These are phyloP conservation scores for Leptoteleia sp. DNA, from an alignment of 1,140 invertebrate species.

Conservation along the genomic window DNA sequence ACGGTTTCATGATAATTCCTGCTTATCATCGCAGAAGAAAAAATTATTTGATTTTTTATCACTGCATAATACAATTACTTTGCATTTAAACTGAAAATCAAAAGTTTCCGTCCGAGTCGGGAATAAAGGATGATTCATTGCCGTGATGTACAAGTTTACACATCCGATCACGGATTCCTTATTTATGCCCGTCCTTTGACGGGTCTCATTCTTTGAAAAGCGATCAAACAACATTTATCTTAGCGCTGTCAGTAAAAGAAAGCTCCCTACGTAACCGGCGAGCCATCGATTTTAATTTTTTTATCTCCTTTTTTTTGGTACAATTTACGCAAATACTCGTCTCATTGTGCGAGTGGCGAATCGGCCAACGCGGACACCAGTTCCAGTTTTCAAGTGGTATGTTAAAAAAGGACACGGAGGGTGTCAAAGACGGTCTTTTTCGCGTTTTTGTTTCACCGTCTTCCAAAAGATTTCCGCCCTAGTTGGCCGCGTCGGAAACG, in stretches of 20 bases:
- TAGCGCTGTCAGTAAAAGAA: slow-evolving; percentile 11
- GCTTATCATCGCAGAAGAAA: too few relatives aligned
- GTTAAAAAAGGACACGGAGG: too few relatives aligned
- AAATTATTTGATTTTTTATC: too few relatives aligned
- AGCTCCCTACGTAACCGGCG: neutral
- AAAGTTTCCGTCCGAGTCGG: neutral
- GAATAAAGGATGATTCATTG: slow-evolving; percentile 23
- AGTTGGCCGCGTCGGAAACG: slow-evolving; percentile 16
- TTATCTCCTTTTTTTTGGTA: too few relatives aligned
- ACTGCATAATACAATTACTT: neutral
- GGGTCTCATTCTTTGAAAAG: slow-evolving; percentile 17
- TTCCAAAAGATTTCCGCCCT: slow-evolving; percentile 31
- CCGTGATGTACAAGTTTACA: slow-evolving; percentile 2
- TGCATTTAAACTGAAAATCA: slow-evolving; percentile 1
- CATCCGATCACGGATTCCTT: slow-evolving; percentile 10
- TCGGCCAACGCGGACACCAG: too few relatives aligned
- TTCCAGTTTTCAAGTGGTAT: too few relatives aligned
- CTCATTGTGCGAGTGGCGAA: too few relatives aligned
- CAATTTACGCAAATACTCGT: slow-evolving; percentile 1
- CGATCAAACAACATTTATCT: slow-evolving; percentile 18
- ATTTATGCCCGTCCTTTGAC: slow-evolving; percentile 15
- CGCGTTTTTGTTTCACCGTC: slow-evolving; percentile 6
- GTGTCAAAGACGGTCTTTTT: neutral
- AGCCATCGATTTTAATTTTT: slow-evolving; percentile 17
- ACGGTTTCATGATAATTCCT: too few relatives aligned